Evolutionary conservation across 1,140 invertebrate genomes (phyloP).

Genomic region (Heliconius hewitsoni): DNA sequence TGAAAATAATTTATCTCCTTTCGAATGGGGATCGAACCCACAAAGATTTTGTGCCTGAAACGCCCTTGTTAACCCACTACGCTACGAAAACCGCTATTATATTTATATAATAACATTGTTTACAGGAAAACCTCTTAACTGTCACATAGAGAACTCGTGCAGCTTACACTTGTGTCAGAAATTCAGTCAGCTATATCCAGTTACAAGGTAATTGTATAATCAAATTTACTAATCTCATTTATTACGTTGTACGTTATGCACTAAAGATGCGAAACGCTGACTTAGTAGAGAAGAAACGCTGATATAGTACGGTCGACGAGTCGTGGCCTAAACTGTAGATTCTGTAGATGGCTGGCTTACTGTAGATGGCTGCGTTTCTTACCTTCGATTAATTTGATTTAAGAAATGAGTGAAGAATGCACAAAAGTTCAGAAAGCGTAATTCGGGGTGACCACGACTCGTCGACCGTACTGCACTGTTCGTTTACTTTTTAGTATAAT

Average conservation of each 20-base stretch:
- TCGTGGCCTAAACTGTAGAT: no score
- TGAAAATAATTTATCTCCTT: no score
- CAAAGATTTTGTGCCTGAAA: no score
- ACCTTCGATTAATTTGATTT: neutral
- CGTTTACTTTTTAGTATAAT: no score
- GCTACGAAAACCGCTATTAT: no score
- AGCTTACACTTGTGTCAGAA: slow-evolving; percentile 93
- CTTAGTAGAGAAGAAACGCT: neutral
- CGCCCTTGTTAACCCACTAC: no score
- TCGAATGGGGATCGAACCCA: no score
- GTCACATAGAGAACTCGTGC: slow-evolving; percentile 85
- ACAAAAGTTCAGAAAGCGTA: no score
- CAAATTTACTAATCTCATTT: slow-evolving; percentile 30
- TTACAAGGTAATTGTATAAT: slow-evolving; percentile 81
- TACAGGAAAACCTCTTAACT: slow-evolving; percentile 84
- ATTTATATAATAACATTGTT: neutral
- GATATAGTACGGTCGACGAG: neutral
- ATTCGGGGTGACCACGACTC: no score
- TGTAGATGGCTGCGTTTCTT: neutral
- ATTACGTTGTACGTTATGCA: neutral
- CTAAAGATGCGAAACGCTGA: neutral
- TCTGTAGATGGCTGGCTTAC: no score
- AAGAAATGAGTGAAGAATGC: no score
- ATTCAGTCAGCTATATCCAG: slow-evolving; percentile 91
- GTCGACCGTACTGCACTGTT: no score